Conservation (phyloP, 1,140 invertebrate species). For the Oryctes rhinoceros region DNA sequence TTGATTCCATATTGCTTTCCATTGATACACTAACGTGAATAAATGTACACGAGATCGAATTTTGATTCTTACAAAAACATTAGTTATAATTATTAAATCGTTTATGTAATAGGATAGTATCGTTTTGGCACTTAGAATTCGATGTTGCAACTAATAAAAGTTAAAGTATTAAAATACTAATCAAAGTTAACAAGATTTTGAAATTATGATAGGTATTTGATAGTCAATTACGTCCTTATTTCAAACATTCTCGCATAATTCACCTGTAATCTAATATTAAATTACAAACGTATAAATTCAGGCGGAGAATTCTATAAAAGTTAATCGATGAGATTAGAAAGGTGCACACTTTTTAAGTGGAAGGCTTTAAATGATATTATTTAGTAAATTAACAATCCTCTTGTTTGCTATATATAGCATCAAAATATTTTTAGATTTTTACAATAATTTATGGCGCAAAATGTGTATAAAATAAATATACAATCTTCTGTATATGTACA, state of each 20-base stretch:
- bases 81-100: background rate
- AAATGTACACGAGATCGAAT: slow-evolving; percentile 9
- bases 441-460: background rate
- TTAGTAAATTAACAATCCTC: too few relatives aligned
- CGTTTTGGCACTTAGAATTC: slow-evolving; percentile 45
- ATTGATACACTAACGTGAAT: background rate
- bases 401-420: too few relatives aligned
- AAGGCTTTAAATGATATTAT: too few relatives aligned
- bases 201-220: background rate
- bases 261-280: background rate
- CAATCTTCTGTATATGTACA: background rate
- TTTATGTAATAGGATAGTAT: slow-evolving; percentile 15
- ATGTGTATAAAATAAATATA: slow-evolving; percentile 12
- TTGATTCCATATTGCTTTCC: background rate
- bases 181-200: slow-evolving; percentile 8
- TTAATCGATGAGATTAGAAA: background rate
- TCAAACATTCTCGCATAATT: background rate
- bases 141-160: slow-evolving; percentile 26
- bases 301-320: background rate
- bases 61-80: slow-evolving; percentile 21
- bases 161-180: slow-evolving; percentile 24
- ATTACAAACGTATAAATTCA: background rate
- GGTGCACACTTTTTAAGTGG: background rate
- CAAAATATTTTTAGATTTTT: background rate
- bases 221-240: background rate